Conservation (phyloP, 2,888 invertebrate genomes). For the Dynastes hyllus region DNA sequence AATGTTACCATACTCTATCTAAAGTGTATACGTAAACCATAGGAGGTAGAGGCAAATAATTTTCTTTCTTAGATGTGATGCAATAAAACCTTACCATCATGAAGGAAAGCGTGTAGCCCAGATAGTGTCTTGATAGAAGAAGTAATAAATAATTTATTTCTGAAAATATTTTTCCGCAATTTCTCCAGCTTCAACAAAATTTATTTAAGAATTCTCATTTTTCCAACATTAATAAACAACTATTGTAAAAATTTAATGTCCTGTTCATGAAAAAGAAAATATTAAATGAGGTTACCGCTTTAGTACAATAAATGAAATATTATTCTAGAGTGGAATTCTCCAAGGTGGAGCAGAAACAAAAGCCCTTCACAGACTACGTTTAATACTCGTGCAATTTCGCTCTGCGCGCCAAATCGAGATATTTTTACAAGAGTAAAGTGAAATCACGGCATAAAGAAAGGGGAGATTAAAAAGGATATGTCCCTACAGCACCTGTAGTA, state of each 20-base stretch:
- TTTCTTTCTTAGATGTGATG: too few relatives aligned
- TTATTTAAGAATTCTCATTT: slow-evolving; percentile 17
- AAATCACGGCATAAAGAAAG: slow-evolving; percentile 21
- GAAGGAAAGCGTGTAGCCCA: background rate
- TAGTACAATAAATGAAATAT: slow-evolving; percentile 28
- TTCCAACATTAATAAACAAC: slow-evolving; percentile 23
- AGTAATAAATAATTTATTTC: background rate
- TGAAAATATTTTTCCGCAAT: background rate
- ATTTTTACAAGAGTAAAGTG: slow-evolving; percentile 39
- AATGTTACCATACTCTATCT: too few relatives aligned
- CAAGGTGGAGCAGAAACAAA: slow-evolving; percentile 19
- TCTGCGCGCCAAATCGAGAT: slow-evolving; percentile 37
- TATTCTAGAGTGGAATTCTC: slow-evolving; percentile 9
- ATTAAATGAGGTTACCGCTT: slow-evolving; percentile 33
- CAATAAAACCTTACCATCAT: too few relatives aligned
- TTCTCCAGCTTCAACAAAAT: background rate
- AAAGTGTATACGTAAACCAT: too few relatives aligned
- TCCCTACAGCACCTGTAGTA: slow-evolving; percentile 22
- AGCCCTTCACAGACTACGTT: slow-evolving; percentile 14
- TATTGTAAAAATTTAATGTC: slow-evolving; percentile 26
- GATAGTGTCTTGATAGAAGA: background rate
- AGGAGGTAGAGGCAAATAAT: too few relatives aligned
- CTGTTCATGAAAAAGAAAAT: slow-evolving; percentile 25
- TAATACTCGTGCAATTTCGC: slow-evolving; percentile 32
- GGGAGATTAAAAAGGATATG: slow-evolving; percentile 34